Base-by-base conservation (phyloP, 2,888 invertebrate genomes). In the Hylaea fasciaria region DNA sequence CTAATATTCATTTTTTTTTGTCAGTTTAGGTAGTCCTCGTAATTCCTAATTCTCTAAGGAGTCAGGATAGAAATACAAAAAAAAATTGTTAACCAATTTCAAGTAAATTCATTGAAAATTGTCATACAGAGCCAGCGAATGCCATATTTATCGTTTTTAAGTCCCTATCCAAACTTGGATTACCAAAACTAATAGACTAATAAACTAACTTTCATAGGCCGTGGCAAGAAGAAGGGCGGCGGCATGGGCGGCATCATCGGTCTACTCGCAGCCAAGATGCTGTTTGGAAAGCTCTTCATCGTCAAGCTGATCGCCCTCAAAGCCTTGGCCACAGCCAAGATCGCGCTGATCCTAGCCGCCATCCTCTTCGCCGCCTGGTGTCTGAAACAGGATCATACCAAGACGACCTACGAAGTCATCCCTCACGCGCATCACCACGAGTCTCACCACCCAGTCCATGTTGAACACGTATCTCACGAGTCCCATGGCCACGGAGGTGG, bases 291-390 rank as follows among this genome's bases (percentile, higher is more conserved):
- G 51, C 93, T 97, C 57, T 93, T 97, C 84, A 95, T 96, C 82
- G 91, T 97, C 78, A 97, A 97, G 86, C 91, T 97, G 41, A 93
- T 97, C 64, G 96, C 97, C 10, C 94, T 97, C 85, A 97, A 97
- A 86, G 97, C 97, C 9, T 92, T 97, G 59, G 93, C 96, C 44
- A 94, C 96, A 66, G 96, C 96, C 71, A 97, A 97, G 91, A 94
- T 97, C 69, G 97, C 97, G 0, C 87, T 97, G 9, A 93, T 96
- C 68, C 93, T 97, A 41, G 94, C 96, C 40, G 94, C 94, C 56
- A 94, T 97, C 70, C 95, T 97, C 72, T 87, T 91, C 68, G 85
- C 87, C 0, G 91, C 91, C 1, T 89, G 83, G 78, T 91, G 91
- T 61, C 65, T 92, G 71, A 92, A 92, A 62, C 86, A 86, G 0